Conservation (phyloP, 2,113 vertebrate species). For the Nothobranchius kuhntae region DNA sequence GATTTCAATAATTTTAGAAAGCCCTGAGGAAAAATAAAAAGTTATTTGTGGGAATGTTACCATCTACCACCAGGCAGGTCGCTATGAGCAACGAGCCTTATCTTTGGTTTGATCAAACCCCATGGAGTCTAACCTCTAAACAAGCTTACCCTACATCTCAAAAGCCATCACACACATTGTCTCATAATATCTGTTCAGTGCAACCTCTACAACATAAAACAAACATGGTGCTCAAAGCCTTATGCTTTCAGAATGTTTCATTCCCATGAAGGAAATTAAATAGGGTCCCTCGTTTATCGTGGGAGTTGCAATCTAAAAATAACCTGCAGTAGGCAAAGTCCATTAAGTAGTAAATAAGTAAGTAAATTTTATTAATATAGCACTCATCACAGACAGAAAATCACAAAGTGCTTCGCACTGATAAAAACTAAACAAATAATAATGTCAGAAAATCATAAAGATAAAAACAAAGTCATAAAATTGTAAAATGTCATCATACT, state of each 20-base stretch:
- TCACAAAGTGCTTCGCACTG: too few species aligned
- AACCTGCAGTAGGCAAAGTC: too few species aligned
- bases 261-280: not conserved
- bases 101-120: constrained; percentile 45
- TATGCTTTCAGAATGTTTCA: constrained; percentile 17
- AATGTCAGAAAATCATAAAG: too few species aligned
- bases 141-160: constrained; percentile 26
- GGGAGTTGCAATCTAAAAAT: too few species aligned
- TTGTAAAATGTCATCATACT: too few species aligned
- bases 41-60: constrained; percentile 50
- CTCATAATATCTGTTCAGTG: not conserved
- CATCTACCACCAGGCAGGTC: constrained; percentile 33
- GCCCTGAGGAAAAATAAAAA: constrained; percentile 16
- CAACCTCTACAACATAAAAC: constrained; percentile 12
- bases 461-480: too few species aligned
- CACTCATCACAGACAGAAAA: too few species aligned
- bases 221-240: constrained; percentile 25
- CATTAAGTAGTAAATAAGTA: too few species aligned
- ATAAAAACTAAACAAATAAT: too few species aligned
- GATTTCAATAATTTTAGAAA: constrained; percentile 40
- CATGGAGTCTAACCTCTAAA: constrained; percentile 47
- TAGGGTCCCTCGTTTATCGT: too few species aligned
- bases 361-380: too few species aligned
- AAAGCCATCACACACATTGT: constrained; percentile 16
- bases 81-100: constrained; percentile 27